phyloP scores from a whole-genome alignment of 2,888 invertebrate species.

The Caenorhabditis sulstoni region DNA sequence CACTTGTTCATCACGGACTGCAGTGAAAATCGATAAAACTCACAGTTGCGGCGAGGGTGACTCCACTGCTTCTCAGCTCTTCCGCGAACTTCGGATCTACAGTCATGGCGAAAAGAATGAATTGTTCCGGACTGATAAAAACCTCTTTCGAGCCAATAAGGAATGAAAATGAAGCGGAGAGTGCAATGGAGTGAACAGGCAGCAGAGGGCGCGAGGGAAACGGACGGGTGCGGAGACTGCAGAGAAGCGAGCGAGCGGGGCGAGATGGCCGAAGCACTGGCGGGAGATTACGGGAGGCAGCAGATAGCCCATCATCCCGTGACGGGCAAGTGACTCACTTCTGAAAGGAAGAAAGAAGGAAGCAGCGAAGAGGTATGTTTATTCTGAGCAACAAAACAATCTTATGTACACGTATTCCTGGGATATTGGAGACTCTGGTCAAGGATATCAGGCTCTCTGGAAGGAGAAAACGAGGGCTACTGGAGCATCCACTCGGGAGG shows the following conservation, averaged over 20 bases:
- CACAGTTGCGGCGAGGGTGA: conserved; percentile 23
- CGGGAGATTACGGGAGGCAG: background rate
- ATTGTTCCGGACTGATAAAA: background rate
- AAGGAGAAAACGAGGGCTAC: conserved; percentile 12
- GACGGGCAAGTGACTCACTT: no score
- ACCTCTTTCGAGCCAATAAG: background rate
- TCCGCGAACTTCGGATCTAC: conserved; percentile 17
- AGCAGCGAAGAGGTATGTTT: background rate
- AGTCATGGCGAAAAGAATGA: background rate
- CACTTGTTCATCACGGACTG: background rate
- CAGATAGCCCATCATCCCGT: background rate
- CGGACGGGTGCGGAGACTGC: background rate
- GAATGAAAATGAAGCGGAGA: background rate
- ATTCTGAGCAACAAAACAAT: conserved; percentile 9
- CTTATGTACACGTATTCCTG: conserved; percentile 51
- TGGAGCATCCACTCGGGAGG: conserved; percentile 78
- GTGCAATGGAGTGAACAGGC: background rate
- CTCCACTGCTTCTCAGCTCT: conserved; percentile 43
- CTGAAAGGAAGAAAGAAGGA: background rate
- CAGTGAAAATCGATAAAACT: conserved; percentile 17
- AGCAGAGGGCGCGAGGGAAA: background rate
- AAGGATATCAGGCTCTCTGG: conserved; percentile 4
- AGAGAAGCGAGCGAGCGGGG: background rate
- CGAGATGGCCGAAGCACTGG: background rate
- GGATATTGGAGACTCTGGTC: conserved; percentile 46